Base-by-base conservation (phyloP, 2,888 invertebrate species). In the Taphrorychus bicolor region DNA sequence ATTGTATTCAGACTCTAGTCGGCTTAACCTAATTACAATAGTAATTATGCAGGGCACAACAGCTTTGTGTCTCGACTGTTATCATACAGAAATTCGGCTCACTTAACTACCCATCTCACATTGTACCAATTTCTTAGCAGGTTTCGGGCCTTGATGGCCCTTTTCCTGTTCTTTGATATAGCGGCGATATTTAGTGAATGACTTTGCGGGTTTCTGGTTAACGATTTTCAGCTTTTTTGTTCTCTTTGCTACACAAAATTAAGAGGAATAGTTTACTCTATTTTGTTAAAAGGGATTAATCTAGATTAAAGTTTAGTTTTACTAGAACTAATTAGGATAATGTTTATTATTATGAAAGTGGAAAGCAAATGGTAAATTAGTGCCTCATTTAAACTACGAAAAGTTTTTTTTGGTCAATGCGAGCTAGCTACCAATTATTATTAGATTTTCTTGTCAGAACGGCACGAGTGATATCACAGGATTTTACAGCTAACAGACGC, bases 1-100 rank as follows among this genome's bases (percentile, higher is more conserved):
- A n/a, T n/a, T n/a, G n/a, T n/a, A n/a, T n/a, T n/a, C n/a, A n/a
- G n/a, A n/a, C n/a, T n/a, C n/a, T 32, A 53, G 23, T 24, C 22
- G 53, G 24, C 53, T 53, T 53, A 24, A 24, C 53, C 53, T 53
- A 23, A n/a, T 53, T 53, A 23, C 14, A 53, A 53, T 53, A 23
- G 24, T 14, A 53, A 53, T 53, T 53, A 23, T 23, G 53, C n/a
- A 11, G 53, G 14, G 23, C 23, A 53, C 53, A 53, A 23, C 24
- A 53, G 53, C 53, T 53, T 53, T 23, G 53, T 53, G 53, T 53
- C 53, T 32, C 32, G 53, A 24, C 53, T 53, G 52, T 52, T 52
- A 52, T 52, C 52, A 53, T 53, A 23, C 23, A 16, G 23, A 21
- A 23, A 53, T 14, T 53, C 53, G 23, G 24, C 17, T 53, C 53